A percentile compares a stretch with the other conserved stretches of the same genome.
Conservation (phyloP, 2,113 vertebrate genomes). For the Mesocricetus auratus region DNA sequence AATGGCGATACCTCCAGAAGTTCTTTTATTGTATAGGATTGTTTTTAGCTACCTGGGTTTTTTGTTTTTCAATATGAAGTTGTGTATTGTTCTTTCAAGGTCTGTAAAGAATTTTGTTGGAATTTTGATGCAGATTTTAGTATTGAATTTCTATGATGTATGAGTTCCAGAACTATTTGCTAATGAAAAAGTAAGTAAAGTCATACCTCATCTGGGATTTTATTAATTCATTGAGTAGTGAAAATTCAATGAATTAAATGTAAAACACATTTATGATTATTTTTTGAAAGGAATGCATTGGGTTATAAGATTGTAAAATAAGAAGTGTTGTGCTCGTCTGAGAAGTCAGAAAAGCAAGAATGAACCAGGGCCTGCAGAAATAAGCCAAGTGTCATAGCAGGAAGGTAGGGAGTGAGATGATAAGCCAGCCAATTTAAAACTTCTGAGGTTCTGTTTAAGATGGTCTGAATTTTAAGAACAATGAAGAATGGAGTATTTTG, state of each 20-base stretch:
- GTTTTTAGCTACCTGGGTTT: not conserved
- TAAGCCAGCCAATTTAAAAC: not conserved
- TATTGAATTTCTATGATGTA: not conserved
- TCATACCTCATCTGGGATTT: not conserved
- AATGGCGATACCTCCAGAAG: not conserved
- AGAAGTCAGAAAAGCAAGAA: not conserved
- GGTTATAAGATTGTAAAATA: not conserved
- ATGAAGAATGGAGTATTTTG: not conserved
- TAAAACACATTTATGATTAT: not conserved
- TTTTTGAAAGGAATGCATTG: not conserved
- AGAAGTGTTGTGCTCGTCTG: not conserved
- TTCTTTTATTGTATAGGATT: not conserved
- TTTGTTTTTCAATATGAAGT: not conserved
- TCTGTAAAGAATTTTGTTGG: not conserved
- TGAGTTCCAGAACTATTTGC: not conserved
- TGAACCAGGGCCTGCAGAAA: not conserved
- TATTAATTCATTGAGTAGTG: not conserved
- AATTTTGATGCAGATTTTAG: not conserved
- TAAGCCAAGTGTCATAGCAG: not conserved
- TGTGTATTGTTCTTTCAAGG: not conserved
- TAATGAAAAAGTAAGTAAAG: constrained; percentile 33
- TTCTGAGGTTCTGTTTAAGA: not conserved
- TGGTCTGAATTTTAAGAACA: not conserved
- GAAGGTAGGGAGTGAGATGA: not conserved
- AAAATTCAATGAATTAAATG: constrained; percentile 2